Conservation (phyloP, 2,113 vertebrate genomes). For the Nothoprocta pentlandii region DNA sequence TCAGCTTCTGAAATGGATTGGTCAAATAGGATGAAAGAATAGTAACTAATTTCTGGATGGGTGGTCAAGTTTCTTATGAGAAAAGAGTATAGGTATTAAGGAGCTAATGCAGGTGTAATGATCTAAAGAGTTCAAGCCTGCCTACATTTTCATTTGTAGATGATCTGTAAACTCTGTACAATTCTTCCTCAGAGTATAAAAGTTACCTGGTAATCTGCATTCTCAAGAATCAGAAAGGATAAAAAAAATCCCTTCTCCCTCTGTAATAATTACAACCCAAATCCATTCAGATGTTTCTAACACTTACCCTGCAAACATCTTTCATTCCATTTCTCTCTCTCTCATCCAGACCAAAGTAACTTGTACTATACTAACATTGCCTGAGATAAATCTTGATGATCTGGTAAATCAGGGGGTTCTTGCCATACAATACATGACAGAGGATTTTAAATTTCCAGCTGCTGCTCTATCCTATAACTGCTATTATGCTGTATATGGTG, state of each 20-base stretch:
- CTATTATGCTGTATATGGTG: background rate
- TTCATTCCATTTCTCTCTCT: background rate
- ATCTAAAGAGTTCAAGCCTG: background rate
- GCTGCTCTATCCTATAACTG: background rate
- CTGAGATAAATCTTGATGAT: background rate
- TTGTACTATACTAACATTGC: background rate
- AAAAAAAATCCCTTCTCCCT: accelerated
- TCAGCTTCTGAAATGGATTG: background rate
- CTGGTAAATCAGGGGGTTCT: background rate
- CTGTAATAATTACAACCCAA: background rate
- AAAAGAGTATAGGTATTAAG: background rate
- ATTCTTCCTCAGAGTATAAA: background rate
- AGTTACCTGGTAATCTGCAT: background rate
- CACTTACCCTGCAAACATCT: background rate
- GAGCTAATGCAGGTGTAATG: background rate
- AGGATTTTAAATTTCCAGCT: background rate
- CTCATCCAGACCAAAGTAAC: background rate
- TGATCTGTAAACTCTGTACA: background rate
- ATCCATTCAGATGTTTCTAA: background rate
- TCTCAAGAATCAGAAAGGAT: background rate
- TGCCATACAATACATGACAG: background rate
- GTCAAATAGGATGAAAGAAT: background rate
- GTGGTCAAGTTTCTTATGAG: background rate
- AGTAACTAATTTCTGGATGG: background rate
- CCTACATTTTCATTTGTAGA: background rate